These are phyloP conservation scores for Pongo pygmaeus DNA, from an alignment of 2,113 vertebrate genomes.

Conservation along the genomic window DNA sequence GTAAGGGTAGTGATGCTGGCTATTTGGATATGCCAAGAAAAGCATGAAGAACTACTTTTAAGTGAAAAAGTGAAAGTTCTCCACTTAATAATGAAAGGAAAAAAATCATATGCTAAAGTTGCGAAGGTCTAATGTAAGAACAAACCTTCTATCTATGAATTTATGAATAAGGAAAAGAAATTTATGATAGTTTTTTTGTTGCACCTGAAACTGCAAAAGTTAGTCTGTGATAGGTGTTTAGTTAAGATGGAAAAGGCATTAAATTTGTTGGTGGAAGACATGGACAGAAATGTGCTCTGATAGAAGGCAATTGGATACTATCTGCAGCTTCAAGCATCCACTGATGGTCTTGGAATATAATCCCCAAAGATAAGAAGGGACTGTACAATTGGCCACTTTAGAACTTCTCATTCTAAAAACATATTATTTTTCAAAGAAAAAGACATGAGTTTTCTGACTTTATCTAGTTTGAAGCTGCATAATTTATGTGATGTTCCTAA, in stretches of 20 bases:
- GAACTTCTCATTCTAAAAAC: not conserved
- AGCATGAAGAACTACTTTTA: no score
- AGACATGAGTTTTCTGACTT: not conserved
- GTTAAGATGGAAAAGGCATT: not conserved
- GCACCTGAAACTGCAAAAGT: not conserved
- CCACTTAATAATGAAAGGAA: no score
- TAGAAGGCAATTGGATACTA: not conserved
- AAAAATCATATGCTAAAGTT: no score
- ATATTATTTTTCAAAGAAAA: not conserved
- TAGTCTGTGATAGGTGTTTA: not conserved
- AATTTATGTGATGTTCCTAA: not conserved
- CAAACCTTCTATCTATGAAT: not conserved
- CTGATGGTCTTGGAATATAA: not conserved
- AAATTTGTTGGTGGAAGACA: not conserved
- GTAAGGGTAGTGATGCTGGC: not conserved
- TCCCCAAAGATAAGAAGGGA: not conserved
- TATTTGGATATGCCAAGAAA: not conserved
- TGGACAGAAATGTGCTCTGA: not conserved
- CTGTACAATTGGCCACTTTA: not conserved
- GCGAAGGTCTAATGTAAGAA: not conserved
- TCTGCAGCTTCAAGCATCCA: not conserved
- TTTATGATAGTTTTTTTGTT: not conserved
- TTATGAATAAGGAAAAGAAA: not conserved
- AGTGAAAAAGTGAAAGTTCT: no score
- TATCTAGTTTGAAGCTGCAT: not conserved